These are phyloP conservation scores for Mus spretus DNA, from an alignment of 2,797 vertebrate species.

Conservation along the genomic window DNA sequence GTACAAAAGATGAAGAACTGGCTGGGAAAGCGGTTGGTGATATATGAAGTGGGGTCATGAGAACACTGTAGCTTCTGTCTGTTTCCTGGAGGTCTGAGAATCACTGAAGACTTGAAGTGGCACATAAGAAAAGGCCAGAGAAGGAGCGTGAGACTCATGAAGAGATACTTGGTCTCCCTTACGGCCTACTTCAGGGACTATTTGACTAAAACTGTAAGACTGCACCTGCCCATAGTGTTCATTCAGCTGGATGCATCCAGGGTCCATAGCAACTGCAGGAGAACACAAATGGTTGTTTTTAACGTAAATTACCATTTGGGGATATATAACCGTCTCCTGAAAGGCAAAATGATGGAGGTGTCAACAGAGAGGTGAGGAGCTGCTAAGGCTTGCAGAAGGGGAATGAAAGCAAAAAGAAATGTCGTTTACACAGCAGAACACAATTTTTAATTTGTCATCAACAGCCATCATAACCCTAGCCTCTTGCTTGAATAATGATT, in stretches of 20 bases:
- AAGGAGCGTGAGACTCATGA: background rate
- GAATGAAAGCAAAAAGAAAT: background rate
- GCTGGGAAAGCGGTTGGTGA: too few relatives aligned
- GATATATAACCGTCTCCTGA: background rate
- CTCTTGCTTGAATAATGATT: background rate
- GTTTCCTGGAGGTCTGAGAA: background rate
- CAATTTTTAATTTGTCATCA: background rate
- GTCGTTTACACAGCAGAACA: background rate
- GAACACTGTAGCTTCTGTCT: background rate
- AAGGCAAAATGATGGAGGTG: background rate
- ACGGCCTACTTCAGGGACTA: background rate
- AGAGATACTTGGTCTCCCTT: background rate
- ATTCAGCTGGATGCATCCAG: background rate
- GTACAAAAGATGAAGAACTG: background rate
- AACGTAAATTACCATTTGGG: background rate
- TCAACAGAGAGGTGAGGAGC: background rate
- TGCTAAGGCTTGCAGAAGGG: background rate
- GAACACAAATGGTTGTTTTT: background rate
- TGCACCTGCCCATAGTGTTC: background rate
- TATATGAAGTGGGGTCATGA: background rate
- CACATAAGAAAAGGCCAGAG: background rate
- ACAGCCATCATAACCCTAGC: background rate
- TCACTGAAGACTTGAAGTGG: background rate
- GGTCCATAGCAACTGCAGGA: background rate
- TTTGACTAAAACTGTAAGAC: background rate